These are phyloP conservation scores for Sciaenops ocellatus DNA, from an alignment of 2,797 vertebrate genomes.

Conservation along the genomic window DNA sequence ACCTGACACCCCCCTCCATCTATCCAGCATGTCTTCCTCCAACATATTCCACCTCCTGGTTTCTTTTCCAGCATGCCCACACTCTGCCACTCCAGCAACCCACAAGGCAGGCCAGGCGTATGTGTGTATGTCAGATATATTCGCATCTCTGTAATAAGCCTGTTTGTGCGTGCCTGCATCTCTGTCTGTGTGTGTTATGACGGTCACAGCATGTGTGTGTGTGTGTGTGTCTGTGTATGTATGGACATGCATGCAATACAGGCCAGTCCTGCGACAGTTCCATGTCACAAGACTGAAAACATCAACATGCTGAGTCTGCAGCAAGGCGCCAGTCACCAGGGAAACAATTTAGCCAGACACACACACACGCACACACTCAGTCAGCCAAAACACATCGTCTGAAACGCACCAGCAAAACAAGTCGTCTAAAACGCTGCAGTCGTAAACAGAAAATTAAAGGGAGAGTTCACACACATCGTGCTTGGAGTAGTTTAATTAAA, in stretches of 20 bases:
- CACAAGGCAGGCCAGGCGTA: constrained; percentile 32
- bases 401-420: constrained; percentile 72
- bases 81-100: constrained; percentile 47
- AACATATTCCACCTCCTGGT: constrained; percentile 41
- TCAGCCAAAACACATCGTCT: constrained; percentile 73
- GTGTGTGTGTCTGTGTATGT: background rate
- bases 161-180: constrained; percentile 27
- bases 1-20: constrained; percentile 42
- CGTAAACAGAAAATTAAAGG: constrained; percentile 66
- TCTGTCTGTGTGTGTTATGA: constrained; percentile 29
- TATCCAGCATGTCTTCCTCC: constrained; percentile 36
- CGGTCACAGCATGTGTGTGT: background rate
- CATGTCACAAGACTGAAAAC: constrained; percentile 81
- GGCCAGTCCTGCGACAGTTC: constrained; percentile 62
- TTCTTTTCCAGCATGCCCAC: constrained; percentile 52
- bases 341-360: constrained; percentile 75
- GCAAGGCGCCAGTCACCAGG: constrained; percentile 75
- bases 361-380: constrained; percentile 42
- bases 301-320: constrained; percentile 83
- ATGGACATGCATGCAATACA: constrained; percentile 22
- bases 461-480: constrained; percentile 36
- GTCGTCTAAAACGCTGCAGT: constrained; percentile 66
- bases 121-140: constrained; percentile 37
- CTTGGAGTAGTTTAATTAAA: constrained; percentile 50
- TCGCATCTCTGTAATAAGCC: constrained; percentile 33